Evolutionary conservation across 2,113 vertebrate species (phyloP).

Genomic region (Upupa epops): DNA sequence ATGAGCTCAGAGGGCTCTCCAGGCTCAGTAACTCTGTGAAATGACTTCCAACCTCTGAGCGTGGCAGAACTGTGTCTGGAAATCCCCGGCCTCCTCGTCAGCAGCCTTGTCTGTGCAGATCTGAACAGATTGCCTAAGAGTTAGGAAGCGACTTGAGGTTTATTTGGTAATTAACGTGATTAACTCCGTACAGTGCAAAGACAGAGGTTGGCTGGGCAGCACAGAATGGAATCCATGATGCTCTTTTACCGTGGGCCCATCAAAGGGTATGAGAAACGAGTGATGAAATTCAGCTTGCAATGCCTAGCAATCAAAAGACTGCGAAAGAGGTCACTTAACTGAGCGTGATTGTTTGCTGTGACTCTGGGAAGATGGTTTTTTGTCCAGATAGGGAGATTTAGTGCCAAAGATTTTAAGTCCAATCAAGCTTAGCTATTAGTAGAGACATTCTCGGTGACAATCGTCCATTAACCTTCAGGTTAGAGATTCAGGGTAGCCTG

Average conservation of each 20-base stretch:
- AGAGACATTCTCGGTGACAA: conserved; percentile 38
- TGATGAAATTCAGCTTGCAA: neutral
- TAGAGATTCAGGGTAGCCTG: conserved; percentile 18
- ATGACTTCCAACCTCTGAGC: neutral
- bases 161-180: neutral
- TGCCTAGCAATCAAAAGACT: conserved; percentile 35
- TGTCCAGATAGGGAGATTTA: neutral
- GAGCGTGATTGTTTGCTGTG: conserved; percentile 16
- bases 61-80: neutral
- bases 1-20: too few species aligned
- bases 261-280: neutral
- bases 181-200: neutral
- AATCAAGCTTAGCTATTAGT: conserved; percentile 52
- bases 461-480: conserved; percentile 62
- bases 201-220: neutral
- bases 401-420: neutral
- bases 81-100: neutral
- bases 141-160: neutral
- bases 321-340: conserved; percentile 43
- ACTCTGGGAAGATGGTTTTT: conserved; percentile 25
- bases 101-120: neutral
- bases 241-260: neutral
- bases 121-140: neutral
- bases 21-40: too few species aligned
- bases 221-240: neutral